Conservation (phyloP, 2,113 vertebrate species). For the Tauraco erythrolophus region DNA sequence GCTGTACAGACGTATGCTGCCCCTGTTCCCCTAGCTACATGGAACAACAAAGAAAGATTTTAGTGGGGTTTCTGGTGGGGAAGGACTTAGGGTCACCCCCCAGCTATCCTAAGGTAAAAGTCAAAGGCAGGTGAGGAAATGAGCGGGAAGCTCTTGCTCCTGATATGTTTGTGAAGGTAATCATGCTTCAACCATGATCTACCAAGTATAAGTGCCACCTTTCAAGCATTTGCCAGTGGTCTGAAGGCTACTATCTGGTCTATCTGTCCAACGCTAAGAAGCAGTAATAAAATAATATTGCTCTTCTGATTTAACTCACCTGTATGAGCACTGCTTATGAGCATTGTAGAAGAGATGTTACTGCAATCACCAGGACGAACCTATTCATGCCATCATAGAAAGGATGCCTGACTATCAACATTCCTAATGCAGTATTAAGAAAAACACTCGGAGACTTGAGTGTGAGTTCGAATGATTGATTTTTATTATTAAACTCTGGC, state of each 20-base stretch:
- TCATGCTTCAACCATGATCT: not conserved
- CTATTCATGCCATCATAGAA: not conserved
- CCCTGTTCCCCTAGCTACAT: not conserved
- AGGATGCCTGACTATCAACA: not conserved
- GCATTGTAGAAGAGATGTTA: not conserved
- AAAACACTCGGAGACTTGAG: not conserved
- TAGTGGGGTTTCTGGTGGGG: not conserved
- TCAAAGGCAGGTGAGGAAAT: not conserved
- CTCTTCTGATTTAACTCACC: not conserved
- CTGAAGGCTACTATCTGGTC: not conserved
- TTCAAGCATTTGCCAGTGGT: not conserved
- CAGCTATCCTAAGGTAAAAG: not conserved
- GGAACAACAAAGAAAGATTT: not conserved
- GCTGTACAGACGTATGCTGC: not conserved
- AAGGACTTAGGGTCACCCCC: rapidly evolving
- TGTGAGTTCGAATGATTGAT: not conserved
- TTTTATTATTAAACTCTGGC: not conserved
- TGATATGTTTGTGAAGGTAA: not conserved
- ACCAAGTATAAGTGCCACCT: not conserved
- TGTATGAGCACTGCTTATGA: not conserved
- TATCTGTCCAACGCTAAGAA: not conserved
- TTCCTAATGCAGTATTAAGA: not conserved
- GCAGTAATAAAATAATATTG: not conserved
- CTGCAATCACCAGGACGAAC: not conserved
- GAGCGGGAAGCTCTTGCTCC: not conserved